Conservation (phyloP, 2,113 vertebrate species). For the Dicerorhinus sumatrensis region DNA sequence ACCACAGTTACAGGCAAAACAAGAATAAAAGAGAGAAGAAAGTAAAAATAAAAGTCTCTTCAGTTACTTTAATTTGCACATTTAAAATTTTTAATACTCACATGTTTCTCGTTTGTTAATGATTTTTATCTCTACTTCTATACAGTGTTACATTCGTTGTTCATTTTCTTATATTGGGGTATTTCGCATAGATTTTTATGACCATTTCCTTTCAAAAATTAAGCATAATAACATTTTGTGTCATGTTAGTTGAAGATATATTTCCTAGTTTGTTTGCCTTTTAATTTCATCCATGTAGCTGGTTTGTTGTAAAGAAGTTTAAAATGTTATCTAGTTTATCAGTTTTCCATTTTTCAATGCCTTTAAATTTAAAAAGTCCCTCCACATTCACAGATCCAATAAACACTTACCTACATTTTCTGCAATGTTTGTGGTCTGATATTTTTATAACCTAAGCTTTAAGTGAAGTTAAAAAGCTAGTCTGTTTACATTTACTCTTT, state of each 20-base stretch:
- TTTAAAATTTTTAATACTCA: constrained; percentile 30
- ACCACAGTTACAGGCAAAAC: background rate
- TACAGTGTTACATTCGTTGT: background rate
- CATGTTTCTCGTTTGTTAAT: background rate
- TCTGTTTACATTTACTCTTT: background rate
- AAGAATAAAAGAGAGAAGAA: background rate
- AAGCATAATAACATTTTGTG: background rate
- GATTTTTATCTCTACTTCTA: background rate
- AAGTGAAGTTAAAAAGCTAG: background rate
- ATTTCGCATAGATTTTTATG: constrained; percentile 7
- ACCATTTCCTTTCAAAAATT: background rate
- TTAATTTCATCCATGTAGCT: background rate
- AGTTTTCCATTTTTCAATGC: background rate
- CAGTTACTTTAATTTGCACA: background rate
- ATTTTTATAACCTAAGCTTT: background rate
- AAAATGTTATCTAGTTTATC: background rate
- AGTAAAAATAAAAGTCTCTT: background rate
- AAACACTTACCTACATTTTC: background rate
- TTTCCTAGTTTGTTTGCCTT: background rate
- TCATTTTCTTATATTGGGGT: background rate
- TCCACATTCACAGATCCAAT: background rate
- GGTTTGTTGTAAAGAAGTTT: background rate
- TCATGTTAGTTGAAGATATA: background rate
- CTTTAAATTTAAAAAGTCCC: constrained; percentile 5
- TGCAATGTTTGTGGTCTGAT: background rate